Evolutionary conservation across 23 tunicate species (phyloP).

Genomic region (Corella eumyota): DNA sequence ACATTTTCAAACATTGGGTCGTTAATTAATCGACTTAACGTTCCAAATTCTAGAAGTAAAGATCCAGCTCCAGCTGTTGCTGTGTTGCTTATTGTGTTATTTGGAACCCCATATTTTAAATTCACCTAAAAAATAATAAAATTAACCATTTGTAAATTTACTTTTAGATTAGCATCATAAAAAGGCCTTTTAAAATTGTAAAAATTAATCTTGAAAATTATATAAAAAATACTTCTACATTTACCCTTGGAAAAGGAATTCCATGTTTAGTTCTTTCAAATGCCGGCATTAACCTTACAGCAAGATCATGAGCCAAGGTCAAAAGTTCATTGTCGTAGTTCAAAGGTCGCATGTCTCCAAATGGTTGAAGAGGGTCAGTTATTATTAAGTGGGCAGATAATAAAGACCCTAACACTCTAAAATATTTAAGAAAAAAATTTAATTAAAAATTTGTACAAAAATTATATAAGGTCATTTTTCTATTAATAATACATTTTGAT

Average conservation of each 20-base stretch:
- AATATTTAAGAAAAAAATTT: too few species aligned
- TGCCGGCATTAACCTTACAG: conserved; percentile 76
- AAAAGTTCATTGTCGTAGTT: conserved; percentile 61
- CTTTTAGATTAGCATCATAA: too few species aligned
- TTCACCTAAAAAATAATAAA: conserved; percentile 37
- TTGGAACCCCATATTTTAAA: conserved; percentile 59
- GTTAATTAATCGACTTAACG: conserved; percentile 68
- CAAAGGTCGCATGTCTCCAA: conserved; percentile 77
- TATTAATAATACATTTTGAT: too few species aligned
- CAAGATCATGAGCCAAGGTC: conserved; percentile 77
- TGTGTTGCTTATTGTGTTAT: conserved; percentile 58
- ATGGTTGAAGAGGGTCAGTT: conserved; percentile 56
- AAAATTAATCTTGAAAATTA: too few species aligned
- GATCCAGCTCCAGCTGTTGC: conserved; percentile 93
- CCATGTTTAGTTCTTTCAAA: conserved; percentile 71
- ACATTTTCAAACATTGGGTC: conserved; percentile 83
- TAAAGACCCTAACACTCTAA: conserved; percentile 86
- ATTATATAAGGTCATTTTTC: too few species aligned
- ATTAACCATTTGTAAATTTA: background rate
- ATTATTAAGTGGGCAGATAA: conserved; percentile 80
- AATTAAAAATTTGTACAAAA: too few species aligned
- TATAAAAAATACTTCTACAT: background rate
- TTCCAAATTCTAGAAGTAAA: conserved; percentile 86
- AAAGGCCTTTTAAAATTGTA: too few species aligned
- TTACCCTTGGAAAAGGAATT: conserved; percentile 85